phyloP scores from a whole-genome alignment of 2,888 invertebrate species.

The Cheilosia pagana region DNA sequence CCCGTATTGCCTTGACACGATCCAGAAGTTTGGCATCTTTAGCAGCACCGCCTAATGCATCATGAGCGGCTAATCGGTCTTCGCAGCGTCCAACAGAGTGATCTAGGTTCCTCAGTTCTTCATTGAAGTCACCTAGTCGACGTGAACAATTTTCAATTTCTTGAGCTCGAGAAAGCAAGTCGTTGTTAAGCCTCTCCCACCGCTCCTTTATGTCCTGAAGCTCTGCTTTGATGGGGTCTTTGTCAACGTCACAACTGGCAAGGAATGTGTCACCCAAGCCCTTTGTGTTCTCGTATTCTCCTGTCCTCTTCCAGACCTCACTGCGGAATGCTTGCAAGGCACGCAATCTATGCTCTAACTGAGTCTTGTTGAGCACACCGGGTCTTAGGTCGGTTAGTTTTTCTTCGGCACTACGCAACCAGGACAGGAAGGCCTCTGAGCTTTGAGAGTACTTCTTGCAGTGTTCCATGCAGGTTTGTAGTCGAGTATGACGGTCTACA shows the following conservation, averaged over 20 bases:
- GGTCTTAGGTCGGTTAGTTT: constrained; percentile 91
- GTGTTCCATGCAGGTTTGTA: constrained; percentile 96
- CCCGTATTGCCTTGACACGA: constrained; percentile 91
- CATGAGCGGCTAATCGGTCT: constrained; percentile 89
- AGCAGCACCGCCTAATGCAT: constrained; percentile 89
- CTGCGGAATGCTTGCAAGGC: constrained; percentile 95
- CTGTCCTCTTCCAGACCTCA: constrained; percentile 96
- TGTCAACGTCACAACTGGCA: constrained; percentile 94
- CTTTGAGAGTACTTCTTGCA: constrained; percentile 95
- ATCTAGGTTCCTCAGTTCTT: constrained; percentile 92
- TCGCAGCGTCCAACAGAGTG: constrained; percentile 94
- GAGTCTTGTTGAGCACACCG: constrained; percentile 91
- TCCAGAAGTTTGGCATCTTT: constrained; percentile 93
- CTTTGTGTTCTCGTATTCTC: constrained; percentile 95
- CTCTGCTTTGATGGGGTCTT: constrained; percentile 93
- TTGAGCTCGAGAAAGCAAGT: constrained; percentile 83
- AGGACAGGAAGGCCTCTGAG: constrained; percentile 93
- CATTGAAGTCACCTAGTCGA: constrained; percentile 92
- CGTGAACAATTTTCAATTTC: constrained; percentile 90
- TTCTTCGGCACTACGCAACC: constrained; percentile 94
- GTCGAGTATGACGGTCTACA: constrained; percentile 92
- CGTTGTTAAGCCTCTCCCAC: constrained; percentile 96
- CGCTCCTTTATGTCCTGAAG: constrained; percentile 91
- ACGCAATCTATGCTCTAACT: constrained; percentile 93
- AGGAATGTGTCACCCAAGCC: constrained; percentile 94